Percentiles rank a stretch among this genome's conserved stretches.
Conservation (phyloP, 2,113 vertebrate species). For the Alaudala cheleensis region DNA sequence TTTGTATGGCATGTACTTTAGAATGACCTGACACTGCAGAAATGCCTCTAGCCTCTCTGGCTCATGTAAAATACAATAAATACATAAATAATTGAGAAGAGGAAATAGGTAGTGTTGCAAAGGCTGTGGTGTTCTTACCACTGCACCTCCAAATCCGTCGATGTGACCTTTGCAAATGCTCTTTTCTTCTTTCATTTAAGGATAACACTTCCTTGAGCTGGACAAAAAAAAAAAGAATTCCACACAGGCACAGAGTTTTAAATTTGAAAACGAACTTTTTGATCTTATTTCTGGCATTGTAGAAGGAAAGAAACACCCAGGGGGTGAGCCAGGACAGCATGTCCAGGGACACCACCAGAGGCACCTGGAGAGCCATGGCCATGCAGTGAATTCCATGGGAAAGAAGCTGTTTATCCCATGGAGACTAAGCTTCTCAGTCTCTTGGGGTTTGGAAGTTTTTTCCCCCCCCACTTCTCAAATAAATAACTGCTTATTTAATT, state of each 20-base stretch:
- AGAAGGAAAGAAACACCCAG: not conserved
- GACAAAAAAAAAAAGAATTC: not conserved
- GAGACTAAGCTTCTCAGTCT: not conserved
- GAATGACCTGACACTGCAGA: constrained; percentile 65
- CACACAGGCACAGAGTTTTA: not conserved
- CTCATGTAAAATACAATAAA: constrained; percentile 73
- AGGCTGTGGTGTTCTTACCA: not conserved
- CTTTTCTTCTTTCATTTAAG: not conserved
- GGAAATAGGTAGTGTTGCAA: constrained; percentile 69
- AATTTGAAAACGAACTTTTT: not conserved
- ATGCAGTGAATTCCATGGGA: not conserved
- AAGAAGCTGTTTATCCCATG: not conserved
- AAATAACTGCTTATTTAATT: constrained; percentile 17
- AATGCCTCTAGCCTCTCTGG: constrained; percentile 56
- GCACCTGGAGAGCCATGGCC: not conserved
- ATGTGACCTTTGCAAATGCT: constrained; percentile 10
- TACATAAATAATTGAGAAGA: constrained; percentile 74
- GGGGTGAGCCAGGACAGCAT: not conserved
- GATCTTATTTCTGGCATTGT: not conserved
- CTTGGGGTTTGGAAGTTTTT: not conserved
- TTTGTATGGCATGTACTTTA: constrained; percentile 62
- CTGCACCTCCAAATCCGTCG: constrained; percentile 30
- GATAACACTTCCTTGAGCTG: not conserved
- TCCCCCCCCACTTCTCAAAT: not conserved
- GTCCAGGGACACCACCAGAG: not conserved